Conservation (phyloP, 2,888 invertebrate genomes). For the Lepidocyrtinus sp. region DNA sequence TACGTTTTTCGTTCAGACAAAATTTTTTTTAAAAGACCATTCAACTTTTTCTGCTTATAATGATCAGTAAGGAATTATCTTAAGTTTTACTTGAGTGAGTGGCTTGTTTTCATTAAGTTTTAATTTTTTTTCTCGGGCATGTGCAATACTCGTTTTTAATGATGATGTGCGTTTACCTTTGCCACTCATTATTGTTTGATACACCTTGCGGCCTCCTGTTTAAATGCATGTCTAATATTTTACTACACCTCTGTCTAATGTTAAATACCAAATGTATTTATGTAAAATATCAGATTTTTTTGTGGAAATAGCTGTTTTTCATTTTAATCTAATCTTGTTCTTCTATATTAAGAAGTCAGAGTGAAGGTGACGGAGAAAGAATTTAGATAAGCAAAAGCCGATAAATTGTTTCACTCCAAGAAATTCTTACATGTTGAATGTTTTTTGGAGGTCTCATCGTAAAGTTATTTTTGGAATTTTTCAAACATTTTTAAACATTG, state of each 20-base stretch:
- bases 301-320: neutral
- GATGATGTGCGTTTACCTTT: slow-evolving; percentile 57
- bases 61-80: too few species aligned
- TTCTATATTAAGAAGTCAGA: neutral
- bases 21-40: slow-evolving; percentile 29
- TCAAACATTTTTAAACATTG: too few species aligned
- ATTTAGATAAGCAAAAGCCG: neutral
- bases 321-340: neutral
- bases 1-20: neutral
- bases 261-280: neutral
- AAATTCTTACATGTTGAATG: too few species aligned
- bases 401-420: too few species aligned
- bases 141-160: slow-evolving; percentile 57
- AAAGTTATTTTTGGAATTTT: too few species aligned
- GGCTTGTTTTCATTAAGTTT: slow-evolving; percentile 6
- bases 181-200: slow-evolving; percentile 62
- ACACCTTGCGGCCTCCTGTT: slow-evolving; percentile 50
- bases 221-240: slow-evolving; percentile 17
- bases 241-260: neutral
- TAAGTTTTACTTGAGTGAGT: too few species aligned
- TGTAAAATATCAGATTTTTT: neutral
- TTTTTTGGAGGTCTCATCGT: too few species aligned
- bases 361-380: neutral
- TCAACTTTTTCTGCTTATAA: slow-evolving; percentile 20
- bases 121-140: slow-evolving; percentile 21